Base-by-base conservation (phyloP, 2,888 invertebrate species). In the Clistopyga incitator region DNA sequence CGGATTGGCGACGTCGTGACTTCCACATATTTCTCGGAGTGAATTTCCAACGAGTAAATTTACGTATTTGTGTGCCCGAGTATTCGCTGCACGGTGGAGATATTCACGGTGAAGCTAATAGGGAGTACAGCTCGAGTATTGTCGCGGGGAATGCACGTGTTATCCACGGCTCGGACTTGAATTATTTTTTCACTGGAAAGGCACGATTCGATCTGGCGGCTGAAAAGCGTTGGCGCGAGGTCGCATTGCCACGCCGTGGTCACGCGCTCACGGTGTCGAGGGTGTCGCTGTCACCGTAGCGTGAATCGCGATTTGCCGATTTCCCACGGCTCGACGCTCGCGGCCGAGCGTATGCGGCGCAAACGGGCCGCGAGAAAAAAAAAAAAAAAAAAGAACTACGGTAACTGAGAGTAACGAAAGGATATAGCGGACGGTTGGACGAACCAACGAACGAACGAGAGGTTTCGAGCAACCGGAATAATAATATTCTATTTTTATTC, bases 261-360 rank as follows among this genome's bases (percentile, higher is more conserved):
- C 34, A 70, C 18, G 54, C 50, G 59, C 45, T 76, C 59, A 13
- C 50, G 59, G 34, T 15, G 18, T 67, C 59, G 68, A 56, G 13
- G 68, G 68, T 59, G 68, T 59, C 68, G 45, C 68, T 18, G n/a
- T 74, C 38, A 15, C 18, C 34, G 68, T 42, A 56, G 34, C 47
- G 56, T 29, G 47, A 68, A 45, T 15, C 67, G 68, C 34, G 67
- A 77, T 59, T 59, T 50, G 68, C 47, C 59, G 68, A 77, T 68
- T 77, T 77, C 77, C 59, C 77, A 77, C 77, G 68, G 47, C 38
- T 68, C 68, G 59, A 34, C 61, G 65, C 6, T 23, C 76, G 42
- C 23, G n/a, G 42, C 18, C 64, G 38, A 64, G 50, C 29, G 23
- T 38, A 50, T 64, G 29, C 34, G 13, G 38, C 18, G 23, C 8